Percentiles rank a stretch among this genome's conserved stretches.
Evolutionary conservation across 2,888 invertebrate species (phyloP).

Genomic region (Caenorhabditis sulstoni): DNA sequence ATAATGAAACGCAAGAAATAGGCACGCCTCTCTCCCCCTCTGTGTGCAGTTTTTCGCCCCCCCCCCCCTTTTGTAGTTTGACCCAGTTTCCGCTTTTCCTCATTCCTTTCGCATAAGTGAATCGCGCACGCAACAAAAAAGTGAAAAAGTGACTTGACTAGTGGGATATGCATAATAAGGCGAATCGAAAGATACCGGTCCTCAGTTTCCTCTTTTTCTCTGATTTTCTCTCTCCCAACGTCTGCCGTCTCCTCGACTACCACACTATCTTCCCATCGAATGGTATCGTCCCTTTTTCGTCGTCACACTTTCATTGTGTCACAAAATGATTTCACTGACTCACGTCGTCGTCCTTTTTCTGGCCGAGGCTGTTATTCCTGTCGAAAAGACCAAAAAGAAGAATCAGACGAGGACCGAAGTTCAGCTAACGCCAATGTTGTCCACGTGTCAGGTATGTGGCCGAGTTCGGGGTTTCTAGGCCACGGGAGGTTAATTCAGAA

Average conservation of each 20-base stretch:
- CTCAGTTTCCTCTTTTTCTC: not conserved
- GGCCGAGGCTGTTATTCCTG: constrained; percentile 34
- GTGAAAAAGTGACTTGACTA: constrained; percentile 25
- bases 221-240: constrained; percentile 2
- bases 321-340: constrained; percentile 21
- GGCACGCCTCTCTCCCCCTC: not conserved
- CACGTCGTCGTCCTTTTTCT: constrained; percentile 21
- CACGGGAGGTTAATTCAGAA: too few relatives aligned
- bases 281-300: too few relatives aligned
- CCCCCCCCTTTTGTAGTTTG: not conserved
- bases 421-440: not conserved
- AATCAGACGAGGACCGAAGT: too few relatives aligned
- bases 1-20: constrained; percentile 60
- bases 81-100: constrained; percentile 6
- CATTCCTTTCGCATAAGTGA: too few relatives aligned
- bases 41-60: not conserved
- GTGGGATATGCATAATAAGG: constrained; percentile 16
- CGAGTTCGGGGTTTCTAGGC: too few relatives aligned
- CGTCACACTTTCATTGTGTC: too few relatives aligned
- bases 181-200: constrained; percentile 41
- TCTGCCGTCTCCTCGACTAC: constrained; percentile 15
- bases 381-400: constrained; percentile 9
- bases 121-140: too few relatives aligned
- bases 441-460: constrained; percentile 23
- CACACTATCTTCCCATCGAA: too few relatives aligned